These are phyloP conservation scores for Magallana nippona DNA, from an alignment of 2,888 invertebrate genomes.

Conservation along the genomic window DNA sequence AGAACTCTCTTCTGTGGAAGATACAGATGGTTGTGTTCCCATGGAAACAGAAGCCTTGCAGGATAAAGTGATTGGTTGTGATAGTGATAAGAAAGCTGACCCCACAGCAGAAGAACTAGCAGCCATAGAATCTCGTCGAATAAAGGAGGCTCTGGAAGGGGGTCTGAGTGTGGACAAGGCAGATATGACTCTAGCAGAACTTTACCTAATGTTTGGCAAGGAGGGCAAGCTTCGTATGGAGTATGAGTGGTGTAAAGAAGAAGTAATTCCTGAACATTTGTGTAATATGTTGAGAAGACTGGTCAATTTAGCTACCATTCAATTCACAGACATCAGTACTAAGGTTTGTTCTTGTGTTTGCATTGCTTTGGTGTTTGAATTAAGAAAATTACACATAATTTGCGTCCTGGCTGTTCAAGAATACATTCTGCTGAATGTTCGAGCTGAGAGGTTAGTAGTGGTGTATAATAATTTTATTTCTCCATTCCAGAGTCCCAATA, in stretches of 20 bases:
- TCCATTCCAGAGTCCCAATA: slow-evolving; percentile 53
- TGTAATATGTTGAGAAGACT: slow-evolving; percentile 74
- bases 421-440: no score
- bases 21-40: slow-evolving; percentile 35
- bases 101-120: slow-evolving; percentile 21
- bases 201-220: slow-evolving; percentile 88
- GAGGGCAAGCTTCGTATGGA: slow-evolving; percentile 79
- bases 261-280: slow-evolving; percentile 60
- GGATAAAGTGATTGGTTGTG: slow-evolving; percentile 4
- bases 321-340: slow-evolving; percentile 70
- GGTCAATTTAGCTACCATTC: slow-evolving; percentile 74
- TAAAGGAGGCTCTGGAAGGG: slow-evolving; percentile 53
- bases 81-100: background rate
- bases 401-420: no score
- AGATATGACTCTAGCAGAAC: slow-evolving; percentile 91
- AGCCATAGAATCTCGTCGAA: slow-evolving; percentile 43
- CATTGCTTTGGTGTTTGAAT: background rate
- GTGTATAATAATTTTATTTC: background rate
- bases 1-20: slow-evolving; percentile 39
- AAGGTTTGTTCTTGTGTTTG: slow-evolving; percentile 52
- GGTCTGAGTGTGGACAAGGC: slow-evolving; percentile 55
- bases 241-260: slow-evolving; percentile 79
- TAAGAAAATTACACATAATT: no score
- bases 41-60: slow-evolving; percentile 28
- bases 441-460: background rate